These are phyloP conservation scores for Aphelenchoides avenae DNA, from an alignment of 1,140 invertebrate species.

Conservation along the genomic window DNA sequence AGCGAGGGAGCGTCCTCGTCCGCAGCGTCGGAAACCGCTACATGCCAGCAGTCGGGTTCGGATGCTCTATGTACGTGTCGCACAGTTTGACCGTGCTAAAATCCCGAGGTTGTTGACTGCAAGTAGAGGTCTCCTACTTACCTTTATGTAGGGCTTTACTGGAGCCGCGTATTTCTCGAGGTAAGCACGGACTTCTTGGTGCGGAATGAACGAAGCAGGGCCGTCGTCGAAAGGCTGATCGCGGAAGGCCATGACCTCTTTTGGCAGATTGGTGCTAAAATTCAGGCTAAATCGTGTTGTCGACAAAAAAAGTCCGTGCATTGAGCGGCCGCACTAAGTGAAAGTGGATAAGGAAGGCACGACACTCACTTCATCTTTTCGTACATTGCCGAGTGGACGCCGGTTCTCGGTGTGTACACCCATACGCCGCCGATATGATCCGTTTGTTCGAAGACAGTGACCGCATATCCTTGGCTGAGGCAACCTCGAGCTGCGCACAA, in stretches of 20 bases:
- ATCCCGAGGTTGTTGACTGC: background rate
- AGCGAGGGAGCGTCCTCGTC: constrained; percentile 61
- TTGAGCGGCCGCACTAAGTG: no score
- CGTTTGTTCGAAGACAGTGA: no score
- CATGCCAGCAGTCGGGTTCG: constrained; percentile 3
- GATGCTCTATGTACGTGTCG: background rate
- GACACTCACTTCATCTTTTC: no score
- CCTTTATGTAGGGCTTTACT: constrained; percentile 65
- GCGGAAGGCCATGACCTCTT: constrained; percentile 82
- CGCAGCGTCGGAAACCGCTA: constrained; percentile 57
- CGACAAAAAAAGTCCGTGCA: no score
- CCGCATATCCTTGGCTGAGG: no score
- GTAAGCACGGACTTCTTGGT: constrained; percentile 75
- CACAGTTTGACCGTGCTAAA: background rate
- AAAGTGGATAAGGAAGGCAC: no score
- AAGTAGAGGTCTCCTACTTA: constrained; percentile 66
- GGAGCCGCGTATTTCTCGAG: constrained; percentile 72
- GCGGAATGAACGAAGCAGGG: constrained; percentile 69
- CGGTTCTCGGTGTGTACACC: no score
- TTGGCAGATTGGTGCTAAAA: constrained; percentile 79
- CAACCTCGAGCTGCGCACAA: no score
- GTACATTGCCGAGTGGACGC: no score
- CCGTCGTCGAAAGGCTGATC: constrained; percentile 71
- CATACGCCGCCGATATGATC: no score
- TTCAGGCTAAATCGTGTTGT: no score